phyloP scores from a whole-genome alignment of 2,113 vertebrate species.

The Cottus gobio region DNA sequence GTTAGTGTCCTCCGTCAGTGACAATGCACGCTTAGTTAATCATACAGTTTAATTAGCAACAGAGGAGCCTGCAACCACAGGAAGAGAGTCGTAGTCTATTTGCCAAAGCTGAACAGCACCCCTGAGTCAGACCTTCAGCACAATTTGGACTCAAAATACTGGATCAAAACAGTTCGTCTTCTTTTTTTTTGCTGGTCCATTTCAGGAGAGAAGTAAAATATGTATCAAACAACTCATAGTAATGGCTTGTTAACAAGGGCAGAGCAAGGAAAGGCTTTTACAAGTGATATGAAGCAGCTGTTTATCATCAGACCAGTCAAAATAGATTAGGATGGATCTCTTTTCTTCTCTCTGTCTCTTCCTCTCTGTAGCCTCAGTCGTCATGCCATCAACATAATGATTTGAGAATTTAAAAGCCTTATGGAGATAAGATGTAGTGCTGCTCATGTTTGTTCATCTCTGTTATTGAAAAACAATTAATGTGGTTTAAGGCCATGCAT shows the following conservation, averaged over 20 bases:
- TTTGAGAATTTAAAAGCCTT: conserved; percentile 81
- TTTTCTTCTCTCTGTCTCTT: conserved; percentile 60
- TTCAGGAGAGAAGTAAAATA: conserved; percentile 76
- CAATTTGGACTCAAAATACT: conserved; percentile 11
- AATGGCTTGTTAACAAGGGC: conserved; percentile 90
- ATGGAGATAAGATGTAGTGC: conserved; percentile 49
- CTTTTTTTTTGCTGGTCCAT: conserved; percentile 76
- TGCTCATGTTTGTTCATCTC: conserved; percentile 10
- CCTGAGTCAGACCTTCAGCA: not conserved
- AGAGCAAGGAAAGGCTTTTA: conserved; percentile 90
- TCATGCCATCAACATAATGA: conserved; percentile 89
- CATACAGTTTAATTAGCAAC: conserved; percentile 40
- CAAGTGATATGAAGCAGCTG: conserved; percentile 90
- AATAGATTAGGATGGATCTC: conserved; percentile 87
- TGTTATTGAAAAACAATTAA: not conserved
- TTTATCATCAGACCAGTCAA: conserved; percentile 85
- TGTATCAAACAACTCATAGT: conserved; percentile 87
- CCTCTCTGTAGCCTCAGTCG: conserved; percentile 72
- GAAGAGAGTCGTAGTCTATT: not conserved
- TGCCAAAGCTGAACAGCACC: not conserved
- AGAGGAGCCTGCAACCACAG: conserved; percentile 14
- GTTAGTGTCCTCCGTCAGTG: conserved; percentile 16
- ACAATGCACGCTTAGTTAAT: conserved; percentile 38
- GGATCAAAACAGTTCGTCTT: conserved; percentile 15
- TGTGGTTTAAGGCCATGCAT: conserved; percentile 2